Base-by-base conservation (phyloP, 2,113 vertebrate genomes). In the Rana temporaria region DNA sequence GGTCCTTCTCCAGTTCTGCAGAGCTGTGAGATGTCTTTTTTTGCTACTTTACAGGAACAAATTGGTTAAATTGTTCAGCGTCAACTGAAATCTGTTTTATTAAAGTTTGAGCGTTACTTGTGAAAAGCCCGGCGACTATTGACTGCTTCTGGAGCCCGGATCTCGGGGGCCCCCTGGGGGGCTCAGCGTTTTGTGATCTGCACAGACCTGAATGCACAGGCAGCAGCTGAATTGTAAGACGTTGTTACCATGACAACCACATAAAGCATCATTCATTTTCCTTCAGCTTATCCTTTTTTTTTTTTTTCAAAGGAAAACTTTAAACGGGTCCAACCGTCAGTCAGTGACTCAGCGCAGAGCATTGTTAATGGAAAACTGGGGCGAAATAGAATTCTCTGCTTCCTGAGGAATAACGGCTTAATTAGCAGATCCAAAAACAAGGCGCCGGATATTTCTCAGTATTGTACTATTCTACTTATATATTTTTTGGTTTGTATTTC, bases 181-280 rank as follows among this genome's bases (percentile, higher is more conserved):
- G 55, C 16, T 3, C 48, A 9, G 48, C 0, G 26, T 55, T 71
- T 48, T 71, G 69, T 30, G 18, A 7, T 26, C 55, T 55, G 20
- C n/a, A 52, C 67, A 34, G n/a, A 12, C 17, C 52, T 20, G 48
- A 76, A 38, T 24, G n/a, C 3, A 19, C 24, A 5, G 73, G 38
- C 19, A 60, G 30, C 18, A 22, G 18, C 22, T 77, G 74, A 65
- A 77, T 77, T 24, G 38, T 19, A 42, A 14, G 7, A 8, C 73
- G 0, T 19, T 1, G 59, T 64, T 77, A 77, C 74, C 32, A 30
- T 52, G 74, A 38, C 24, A 48, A 64, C 74, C 24, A 48, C 60
- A 77, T 64, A 30, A 53, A 64, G 60, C 74, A 77, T 64, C 59
- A 65, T 77, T 77, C 32, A 77, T 64, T 77, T 48, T 52, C 38